These are phyloP conservation scores for Xerus inauris DNA, from an alignment of 2,113 vertebrate genomes.

Conservation along the genomic window DNA sequence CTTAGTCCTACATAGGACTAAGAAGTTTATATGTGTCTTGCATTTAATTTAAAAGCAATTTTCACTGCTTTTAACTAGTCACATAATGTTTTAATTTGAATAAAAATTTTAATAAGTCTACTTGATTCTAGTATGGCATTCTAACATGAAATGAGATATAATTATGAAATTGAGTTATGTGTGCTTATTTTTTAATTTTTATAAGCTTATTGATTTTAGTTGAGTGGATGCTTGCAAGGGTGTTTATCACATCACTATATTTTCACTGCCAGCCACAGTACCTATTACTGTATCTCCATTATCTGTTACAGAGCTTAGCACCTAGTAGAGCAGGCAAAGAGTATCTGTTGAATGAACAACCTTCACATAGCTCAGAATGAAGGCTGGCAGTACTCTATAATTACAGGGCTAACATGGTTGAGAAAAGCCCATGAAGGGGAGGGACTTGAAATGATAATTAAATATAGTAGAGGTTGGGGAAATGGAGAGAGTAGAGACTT, in stretches of 20 bases:
- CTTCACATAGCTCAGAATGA: neutral
- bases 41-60: neutral
- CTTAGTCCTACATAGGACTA: neutral
- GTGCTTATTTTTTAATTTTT: neutral
- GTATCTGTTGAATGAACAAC: neutral
- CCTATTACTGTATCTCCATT: neutral
- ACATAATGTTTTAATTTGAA: conserved; percentile 9
- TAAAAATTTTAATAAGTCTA: neutral
- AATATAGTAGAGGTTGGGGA: neutral
- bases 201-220: conserved; percentile 1
- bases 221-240: neutral
- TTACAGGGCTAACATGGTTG: neutral
- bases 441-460: neutral
- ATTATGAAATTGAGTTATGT: neutral
- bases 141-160: neutral
- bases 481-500: neutral
- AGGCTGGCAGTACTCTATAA: neutral
- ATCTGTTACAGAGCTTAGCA: neutral
- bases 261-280: neutral
- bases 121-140: neutral
- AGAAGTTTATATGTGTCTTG: neutral
- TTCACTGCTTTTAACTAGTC: conserved; percentile 9
- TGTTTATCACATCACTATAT: neutral
- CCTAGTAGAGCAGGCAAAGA: neutral
- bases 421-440: neutral